Percentiles rank a stretch among this genome's conserved stretches.
These are phyloP conservation scores for Thaleichthys pacificus DNA, from an alignment of 2,797 vertebrate species.

Conservation along the genomic window DNA sequence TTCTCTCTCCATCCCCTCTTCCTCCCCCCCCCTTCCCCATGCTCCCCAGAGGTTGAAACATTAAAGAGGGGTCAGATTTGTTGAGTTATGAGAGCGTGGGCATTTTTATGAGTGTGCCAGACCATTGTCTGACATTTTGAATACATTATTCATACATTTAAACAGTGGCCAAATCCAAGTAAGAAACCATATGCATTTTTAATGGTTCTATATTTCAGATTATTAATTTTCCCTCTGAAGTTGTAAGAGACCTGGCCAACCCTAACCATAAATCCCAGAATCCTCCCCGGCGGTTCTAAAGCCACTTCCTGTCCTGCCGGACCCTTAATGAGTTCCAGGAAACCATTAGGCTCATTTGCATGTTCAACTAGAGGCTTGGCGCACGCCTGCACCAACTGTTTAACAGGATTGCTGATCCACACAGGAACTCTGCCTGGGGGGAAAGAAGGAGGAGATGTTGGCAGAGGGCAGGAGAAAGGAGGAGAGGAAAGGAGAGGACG, in stretches of 20 bases:
- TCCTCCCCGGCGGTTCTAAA: constrained; percentile 34
- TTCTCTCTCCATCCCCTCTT: neutral
- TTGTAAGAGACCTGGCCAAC: constrained; percentile 37
- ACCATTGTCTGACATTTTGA: constrained; percentile 39
- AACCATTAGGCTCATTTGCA: constrained; percentile 51
- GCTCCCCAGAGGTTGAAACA: neutral
- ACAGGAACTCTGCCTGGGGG: constrained; percentile 16
- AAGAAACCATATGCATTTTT: constrained; percentile 55
- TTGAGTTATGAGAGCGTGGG: constrained; percentile 4
- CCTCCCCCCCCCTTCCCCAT: no score
- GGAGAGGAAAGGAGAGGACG: neutral
- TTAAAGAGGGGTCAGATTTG: neutral
- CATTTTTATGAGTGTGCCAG: constrained; percentile 15
- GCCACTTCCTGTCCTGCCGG: constrained; percentile 27
- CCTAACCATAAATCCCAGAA: constrained; percentile 45
- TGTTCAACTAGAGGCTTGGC: constrained; percentile 35
- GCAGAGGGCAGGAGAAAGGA: no score
- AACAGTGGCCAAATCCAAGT: constrained; percentile 25
- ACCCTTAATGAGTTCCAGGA: constrained; percentile 47
- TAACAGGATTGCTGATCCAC: constrained; percentile 43
- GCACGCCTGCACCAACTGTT: constrained; percentile 32
- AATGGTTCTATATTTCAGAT: constrained; percentile 57
- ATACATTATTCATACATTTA: constrained; percentile 45
- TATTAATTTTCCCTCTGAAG: constrained; percentile 45
- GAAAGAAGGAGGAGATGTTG: neutral